Conservation (phyloP, 2,888 invertebrate genomes). For the Ferrisia virgata region DNA sequence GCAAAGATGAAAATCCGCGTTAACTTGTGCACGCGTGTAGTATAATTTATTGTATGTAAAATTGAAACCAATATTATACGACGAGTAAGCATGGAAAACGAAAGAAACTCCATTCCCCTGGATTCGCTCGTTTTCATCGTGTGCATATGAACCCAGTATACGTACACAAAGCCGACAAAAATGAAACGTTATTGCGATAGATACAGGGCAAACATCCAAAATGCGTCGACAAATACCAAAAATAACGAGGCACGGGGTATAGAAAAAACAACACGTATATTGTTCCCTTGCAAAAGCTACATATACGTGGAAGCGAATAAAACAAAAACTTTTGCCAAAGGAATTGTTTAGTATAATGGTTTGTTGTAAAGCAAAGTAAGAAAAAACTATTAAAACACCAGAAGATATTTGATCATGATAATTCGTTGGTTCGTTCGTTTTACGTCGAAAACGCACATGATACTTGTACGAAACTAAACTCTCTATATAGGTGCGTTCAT, state of each 20-base stretch:
- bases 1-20: background rate
- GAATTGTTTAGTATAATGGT: background rate
- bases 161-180: background rate
- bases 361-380: background rate
- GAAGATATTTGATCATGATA: background rate
- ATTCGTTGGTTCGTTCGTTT: background rate
- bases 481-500: background rate
- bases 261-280: background rate
- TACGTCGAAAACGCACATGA: background rate
- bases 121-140: too few species aligned
- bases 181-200: background rate
- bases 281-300: background rate
- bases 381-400: background rate
- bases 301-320: background rate
- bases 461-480: background rate
- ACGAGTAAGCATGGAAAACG: background rate
- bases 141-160: background rate
- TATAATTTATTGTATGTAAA: background rate
- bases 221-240: background rate
- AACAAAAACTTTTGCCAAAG: constrained; percentile 17
- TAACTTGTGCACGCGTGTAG: background rate
- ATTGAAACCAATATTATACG: constrained; percentile 5
- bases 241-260: background rate
- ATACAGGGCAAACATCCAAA: constrained; percentile 9
- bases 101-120: background rate